These are phyloP conservation scores for Hylia prasina DNA, from an alignment of 2,113 vertebrate genomes.

Conservation along the genomic window DNA sequence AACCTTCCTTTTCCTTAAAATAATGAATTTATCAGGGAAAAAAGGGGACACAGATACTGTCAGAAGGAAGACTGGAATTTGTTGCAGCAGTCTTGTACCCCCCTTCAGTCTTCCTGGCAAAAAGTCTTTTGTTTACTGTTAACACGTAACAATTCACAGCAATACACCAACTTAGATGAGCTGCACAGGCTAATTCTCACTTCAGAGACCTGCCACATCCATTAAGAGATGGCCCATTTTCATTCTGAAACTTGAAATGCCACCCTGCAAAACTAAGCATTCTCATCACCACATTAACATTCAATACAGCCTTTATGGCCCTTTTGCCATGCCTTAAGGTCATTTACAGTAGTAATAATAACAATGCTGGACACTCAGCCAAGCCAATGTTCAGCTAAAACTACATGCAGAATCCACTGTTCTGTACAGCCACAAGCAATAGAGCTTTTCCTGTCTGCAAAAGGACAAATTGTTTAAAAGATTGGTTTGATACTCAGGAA, in stretches of 20 bases:
- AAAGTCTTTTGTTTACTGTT: slow-evolving; percentile 3
- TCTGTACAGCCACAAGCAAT: not conserved
- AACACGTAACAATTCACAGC: not conserved
- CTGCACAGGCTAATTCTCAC: slow-evolving; percentile 13
- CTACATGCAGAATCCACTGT: not conserved
- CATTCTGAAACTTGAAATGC: slow-evolving; percentile 35
- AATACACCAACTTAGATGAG: not conserved
- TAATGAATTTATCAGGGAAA: not conserved
- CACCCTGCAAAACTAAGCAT: not conserved
- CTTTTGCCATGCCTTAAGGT: slow-evolving; percentile 38
- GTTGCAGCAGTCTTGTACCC: not conserved
- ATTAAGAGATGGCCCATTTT: slow-evolving; percentile 27
- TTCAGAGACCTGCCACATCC: slow-evolving; percentile 41
- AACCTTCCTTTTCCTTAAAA: not conserved
- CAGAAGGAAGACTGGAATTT: not conserved
- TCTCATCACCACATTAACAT: slow-evolving; percentile 2
- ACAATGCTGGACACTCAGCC: not conserved
- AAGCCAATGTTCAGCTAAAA: not conserved
- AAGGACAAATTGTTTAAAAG: not conserved
- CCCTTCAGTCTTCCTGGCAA: not conserved
- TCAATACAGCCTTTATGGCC: not conserved
- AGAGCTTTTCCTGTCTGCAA: not conserved
- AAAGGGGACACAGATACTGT: not conserved
- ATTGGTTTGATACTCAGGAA: not conserved
- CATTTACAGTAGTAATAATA: slow-evolving; percentile 13